Percentiles rank a stretch among this genome's conserved stretches.
These are phyloP conservation scores for Styela plicata DNA, from an alignment of 23 tunicate species.

Conservation along the genomic window DNA sequence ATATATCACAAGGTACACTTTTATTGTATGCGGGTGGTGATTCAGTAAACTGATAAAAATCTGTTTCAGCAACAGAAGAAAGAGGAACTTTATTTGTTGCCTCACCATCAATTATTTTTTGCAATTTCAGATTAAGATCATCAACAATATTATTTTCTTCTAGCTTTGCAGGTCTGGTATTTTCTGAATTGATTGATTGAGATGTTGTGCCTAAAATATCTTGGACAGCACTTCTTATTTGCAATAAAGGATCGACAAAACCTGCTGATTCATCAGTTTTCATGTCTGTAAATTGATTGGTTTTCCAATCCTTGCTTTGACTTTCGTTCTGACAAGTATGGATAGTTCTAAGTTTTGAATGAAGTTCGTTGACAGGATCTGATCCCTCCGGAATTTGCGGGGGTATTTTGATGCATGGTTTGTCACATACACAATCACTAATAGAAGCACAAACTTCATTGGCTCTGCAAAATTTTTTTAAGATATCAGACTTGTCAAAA, in stretches of 20 bases:
- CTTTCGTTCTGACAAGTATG: background rate
- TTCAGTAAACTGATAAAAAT: background rate
- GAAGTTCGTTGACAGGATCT: background rate
- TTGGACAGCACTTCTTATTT: background rate
- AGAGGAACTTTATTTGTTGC: background rate
- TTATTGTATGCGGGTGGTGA: background rate
- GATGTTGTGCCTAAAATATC: background rate
- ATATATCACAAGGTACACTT: background rate
- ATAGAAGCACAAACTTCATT: conserved; percentile 20
- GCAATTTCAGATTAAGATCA: background rate
- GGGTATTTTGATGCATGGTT: background rate
- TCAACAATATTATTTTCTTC: background rate
- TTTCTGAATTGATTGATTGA: background rate
- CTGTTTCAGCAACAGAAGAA: background rate
- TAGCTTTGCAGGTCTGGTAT: background rate
- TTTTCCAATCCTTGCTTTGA: background rate
- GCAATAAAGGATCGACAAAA: background rate
- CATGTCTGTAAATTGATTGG: background rate
- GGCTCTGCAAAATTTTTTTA: conserved; percentile 19
- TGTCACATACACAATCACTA: conserved; percentile 18
- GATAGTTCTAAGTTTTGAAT: background rate
- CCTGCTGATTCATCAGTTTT: background rate
- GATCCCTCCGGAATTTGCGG: background rate
- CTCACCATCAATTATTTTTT: background rate
- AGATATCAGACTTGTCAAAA: background rate